Percentiles rank a stretch among this genome's conserved stretches.
Conservation (phyloP, 2,113 vertebrate genomes). For the Tapirus terrestris region DNA sequence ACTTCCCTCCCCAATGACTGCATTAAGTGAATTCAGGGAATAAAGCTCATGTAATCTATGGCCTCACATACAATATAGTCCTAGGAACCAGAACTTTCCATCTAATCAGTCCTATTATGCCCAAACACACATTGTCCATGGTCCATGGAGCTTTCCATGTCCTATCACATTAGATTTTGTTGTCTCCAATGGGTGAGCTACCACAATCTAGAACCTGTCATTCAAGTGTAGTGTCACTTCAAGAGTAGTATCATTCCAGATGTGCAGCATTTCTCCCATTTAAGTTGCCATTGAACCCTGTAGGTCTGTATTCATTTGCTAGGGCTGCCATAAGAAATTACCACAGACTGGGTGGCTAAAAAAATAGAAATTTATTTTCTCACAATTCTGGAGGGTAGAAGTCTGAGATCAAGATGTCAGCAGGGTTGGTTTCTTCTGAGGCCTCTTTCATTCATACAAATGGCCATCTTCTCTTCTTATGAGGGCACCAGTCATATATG, state of each 20-base stretch:
- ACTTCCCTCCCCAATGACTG: background rate
- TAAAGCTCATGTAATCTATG: background rate
- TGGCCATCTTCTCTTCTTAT: background rate
- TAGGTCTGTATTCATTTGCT: background rate
- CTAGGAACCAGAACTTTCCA: background rate
- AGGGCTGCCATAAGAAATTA: background rate
- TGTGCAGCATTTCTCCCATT: background rate
- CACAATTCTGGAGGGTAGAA: background rate
- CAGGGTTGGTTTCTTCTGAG: background rate
- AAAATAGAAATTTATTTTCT: background rate
- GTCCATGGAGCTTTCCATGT: background rate
- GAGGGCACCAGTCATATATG: too few relatives aligned
- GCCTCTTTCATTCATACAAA: background rate
- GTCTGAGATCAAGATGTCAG: background rate
- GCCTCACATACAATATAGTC: background rate
- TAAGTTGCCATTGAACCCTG: background rate
- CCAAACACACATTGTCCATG: background rate
- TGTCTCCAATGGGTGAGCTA: background rate
- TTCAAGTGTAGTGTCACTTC: too few relatives aligned
- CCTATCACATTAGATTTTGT: background rate
- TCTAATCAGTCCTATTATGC: background rate
- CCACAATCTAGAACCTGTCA: background rate
- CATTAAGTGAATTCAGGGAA: background rate
- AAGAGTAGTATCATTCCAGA: background rate
- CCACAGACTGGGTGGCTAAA: background rate